Evolutionary conservation across 2,113 vertebrate genomes (phyloP).

Genomic region (Perccottus glenii): DNA sequence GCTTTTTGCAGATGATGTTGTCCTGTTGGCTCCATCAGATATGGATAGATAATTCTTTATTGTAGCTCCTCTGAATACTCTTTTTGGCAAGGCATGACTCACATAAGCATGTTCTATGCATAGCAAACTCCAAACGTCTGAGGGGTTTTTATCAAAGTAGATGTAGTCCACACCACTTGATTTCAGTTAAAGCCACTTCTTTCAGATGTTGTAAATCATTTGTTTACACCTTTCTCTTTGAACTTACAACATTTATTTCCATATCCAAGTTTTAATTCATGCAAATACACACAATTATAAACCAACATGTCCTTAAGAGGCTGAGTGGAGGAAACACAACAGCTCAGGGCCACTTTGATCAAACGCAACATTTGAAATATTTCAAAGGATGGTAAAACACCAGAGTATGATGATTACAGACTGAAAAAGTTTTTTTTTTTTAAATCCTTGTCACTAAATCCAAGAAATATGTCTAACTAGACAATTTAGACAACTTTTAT

Average conservation of each 20-base stretch:
- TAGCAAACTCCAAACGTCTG: too few species aligned
- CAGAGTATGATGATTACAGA: slow-evolving; percentile 27
- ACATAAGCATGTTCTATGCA: too few species aligned
- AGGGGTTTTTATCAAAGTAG: too few species aligned
- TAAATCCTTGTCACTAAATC: too few species aligned
- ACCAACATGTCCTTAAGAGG: background rate
- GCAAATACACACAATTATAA: background rate
- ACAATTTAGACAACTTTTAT: slow-evolving; percentile 14
- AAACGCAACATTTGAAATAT: background rate
- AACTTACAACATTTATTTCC: too few species aligned
- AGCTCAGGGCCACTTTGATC: background rate
- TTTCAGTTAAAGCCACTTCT: background rate
- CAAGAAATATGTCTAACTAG: slow-evolving; percentile 3
- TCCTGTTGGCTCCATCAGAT: too few species aligned
- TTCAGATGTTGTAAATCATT: background rate
- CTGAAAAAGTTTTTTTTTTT: slow-evolving; percentile 7
- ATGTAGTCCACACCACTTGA: too few species aligned
- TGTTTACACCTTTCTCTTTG: background rate
- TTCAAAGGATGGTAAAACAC: background rate
- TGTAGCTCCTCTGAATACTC: too few species aligned
- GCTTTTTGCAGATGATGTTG: too few species aligned
- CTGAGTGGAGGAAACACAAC: background rate
- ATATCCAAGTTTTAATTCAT: background rate
- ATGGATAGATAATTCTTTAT: too few species aligned
- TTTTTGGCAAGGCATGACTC: too few species aligned